Conservation (phyloP, 2,797 vertebrate genomes). For the Philypnodon macrostomus region DNA sequence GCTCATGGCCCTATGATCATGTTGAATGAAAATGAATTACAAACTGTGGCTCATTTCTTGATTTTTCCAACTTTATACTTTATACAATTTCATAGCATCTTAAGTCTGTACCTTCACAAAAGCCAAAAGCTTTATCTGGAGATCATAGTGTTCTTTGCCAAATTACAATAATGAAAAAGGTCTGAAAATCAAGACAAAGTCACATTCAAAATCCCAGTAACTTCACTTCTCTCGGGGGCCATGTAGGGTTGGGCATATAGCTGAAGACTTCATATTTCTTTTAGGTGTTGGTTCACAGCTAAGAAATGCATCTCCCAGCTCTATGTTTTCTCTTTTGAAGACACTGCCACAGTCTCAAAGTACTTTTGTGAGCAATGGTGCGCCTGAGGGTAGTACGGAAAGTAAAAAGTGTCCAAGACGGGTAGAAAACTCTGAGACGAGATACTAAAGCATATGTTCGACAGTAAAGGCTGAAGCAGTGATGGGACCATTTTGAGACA, state of each 20-base stretch:
- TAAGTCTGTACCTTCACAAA: no score
- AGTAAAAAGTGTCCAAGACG: not conserved
- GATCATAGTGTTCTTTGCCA: no score
- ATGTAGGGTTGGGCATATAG: not conserved
- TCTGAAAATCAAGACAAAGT: no score
- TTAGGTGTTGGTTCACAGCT: not conserved
- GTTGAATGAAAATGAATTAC: no score
- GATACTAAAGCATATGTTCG: not conserved
- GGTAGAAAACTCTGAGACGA: not conserved
- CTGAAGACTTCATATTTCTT: not conserved
- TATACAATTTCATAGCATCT: no score
- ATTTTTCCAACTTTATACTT: no score
- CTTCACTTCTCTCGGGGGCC: not conserved
- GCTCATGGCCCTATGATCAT: no score
- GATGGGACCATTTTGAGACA: no score
- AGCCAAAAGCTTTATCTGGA: no score
- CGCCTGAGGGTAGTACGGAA: not conserved
- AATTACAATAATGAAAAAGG: no score
- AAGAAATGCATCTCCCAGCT: not conserved
- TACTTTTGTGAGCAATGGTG: not conserved
- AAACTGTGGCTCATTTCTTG: no score
- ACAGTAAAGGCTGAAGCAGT: not conserved
- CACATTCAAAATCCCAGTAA: no score
- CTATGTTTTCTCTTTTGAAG: constrained; percentile 1
- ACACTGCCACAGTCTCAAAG: not conserved